Conservation (phyloP, 2,797 vertebrate genomes). For the Benthosema pterotum region DNA sequence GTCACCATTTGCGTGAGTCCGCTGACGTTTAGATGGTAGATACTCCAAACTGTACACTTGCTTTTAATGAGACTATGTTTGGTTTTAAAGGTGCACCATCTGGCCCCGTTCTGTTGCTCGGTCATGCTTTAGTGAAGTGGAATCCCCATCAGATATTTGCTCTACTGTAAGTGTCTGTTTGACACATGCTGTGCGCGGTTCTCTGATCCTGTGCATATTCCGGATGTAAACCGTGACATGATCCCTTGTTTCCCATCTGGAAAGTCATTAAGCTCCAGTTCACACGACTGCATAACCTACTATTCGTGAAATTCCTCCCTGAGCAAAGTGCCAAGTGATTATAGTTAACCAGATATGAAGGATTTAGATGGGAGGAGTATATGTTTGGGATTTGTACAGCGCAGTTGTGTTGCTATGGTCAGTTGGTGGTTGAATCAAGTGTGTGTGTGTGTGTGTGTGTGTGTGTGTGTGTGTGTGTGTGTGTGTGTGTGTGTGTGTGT, state of each 20-base stretch:
- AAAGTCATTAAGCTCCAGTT: slow-evolving; percentile 30
- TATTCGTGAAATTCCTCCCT: slow-evolving; percentile 44
- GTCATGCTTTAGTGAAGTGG: slow-evolving; percentile 8
- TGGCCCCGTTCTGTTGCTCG: slow-evolving; percentile 1
- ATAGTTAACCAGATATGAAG: slow-evolving; percentile 5
- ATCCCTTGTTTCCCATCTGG: slow-evolving; percentile 17
- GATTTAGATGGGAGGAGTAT: slow-evolving; percentile 11
- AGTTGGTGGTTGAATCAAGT: no score
- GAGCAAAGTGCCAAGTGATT: slow-evolving; percentile 18
- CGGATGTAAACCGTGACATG: slow-evolving; percentile 6
- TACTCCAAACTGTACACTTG: not conserved
- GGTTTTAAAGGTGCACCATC: slow-evolving; percentile 12
- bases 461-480: no score
- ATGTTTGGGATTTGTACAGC: no score
- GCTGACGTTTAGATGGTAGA: not conserved
- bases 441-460: no score
- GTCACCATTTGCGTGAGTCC: not conserved
- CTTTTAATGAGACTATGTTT: slow-evolving; percentile 24
- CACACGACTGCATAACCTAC: not conserved
- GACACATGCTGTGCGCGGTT: slow-evolving; percentile 28
- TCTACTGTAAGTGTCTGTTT: slow-evolving; percentile 3
- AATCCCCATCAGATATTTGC: slow-evolving; percentile 5
- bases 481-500: no score
- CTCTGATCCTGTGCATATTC: slow-evolving; percentile 20
- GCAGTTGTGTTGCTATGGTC: no score